Conservation (phyloP, 2,113 vertebrate genomes). For the Semicossyphus pulcher region DNA sequence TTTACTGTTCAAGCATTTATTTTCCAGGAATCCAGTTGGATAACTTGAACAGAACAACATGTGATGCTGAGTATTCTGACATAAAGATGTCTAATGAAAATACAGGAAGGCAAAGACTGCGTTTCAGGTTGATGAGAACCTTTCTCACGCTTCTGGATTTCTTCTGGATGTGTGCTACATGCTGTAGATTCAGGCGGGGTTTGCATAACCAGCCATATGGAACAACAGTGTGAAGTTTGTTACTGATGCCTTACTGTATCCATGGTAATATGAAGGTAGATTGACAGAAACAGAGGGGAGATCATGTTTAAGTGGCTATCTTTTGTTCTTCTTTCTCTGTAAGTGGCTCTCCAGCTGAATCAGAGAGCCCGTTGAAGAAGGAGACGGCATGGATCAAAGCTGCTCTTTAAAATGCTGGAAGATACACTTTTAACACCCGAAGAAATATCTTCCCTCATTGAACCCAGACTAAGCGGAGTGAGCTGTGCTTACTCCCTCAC, state of each 20-base stretch:
- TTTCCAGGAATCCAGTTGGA: neutral
- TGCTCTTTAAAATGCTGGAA: slow-evolving; percentile 34
- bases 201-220: slow-evolving; percentile 26
- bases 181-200: slow-evolving; percentile 42
- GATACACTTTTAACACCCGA: neutral
- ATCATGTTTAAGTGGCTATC: neutral
- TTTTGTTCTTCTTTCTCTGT: neutral
- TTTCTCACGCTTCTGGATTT: too few relatives aligned
- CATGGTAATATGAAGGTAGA: slow-evolving; percentile 46
- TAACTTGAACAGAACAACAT: slow-evolving; percentile 2
- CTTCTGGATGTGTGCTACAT: slow-evolving; percentile 1
- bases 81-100: too few relatives aligned
- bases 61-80: slow-evolving; percentile 18
- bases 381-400: slow-evolving; percentile 21
- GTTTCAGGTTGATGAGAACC: slow-evolving; percentile 23
- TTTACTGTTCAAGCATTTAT: slow-evolving; percentile 4
- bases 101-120: neutral
- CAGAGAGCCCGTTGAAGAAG: slow-evolving; percentile 7
- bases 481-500: slow-evolving; percentile 2
- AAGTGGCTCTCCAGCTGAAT: slow-evolving; percentile 12
- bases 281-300: slow-evolving; percentile 10
- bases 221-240: slow-evolving; percentile 49
- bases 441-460: neutral
- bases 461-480: slow-evolving; percentile 13
- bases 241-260: slow-evolving; percentile 73